Evolutionary conservation across 2,113 vertebrate genomes (phyloP), one percentile per base, ranked within the genome.

Genomic region (Conger conger): DNA sequence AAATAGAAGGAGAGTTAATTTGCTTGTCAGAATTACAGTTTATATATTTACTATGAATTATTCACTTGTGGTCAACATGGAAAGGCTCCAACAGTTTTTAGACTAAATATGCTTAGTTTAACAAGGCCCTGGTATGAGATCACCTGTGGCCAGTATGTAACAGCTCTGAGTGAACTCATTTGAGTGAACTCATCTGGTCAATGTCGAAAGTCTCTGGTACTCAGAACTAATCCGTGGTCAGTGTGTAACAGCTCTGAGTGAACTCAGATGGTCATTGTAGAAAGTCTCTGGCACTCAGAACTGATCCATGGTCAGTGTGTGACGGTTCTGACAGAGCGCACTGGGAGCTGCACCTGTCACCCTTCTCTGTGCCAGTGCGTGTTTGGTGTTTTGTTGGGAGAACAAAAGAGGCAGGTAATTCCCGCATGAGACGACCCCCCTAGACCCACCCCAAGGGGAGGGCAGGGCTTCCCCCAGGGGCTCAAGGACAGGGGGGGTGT

Each of bases 371-470:
- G 79, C 63, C 38, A 80, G 42, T 85, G 54, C 57, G 17, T 73
- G 40, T 63, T 73, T 85, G 50, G 84, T 89, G 81, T 89, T 83
- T 89, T 87, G 81, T 86, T 80, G 77, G 30, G 30, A 82, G 85
- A 90, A 95, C 92, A 95, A 93, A 93, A 89, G 90, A 89, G 85
- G 60, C 84, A 50, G 27, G 18, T 0, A 0, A 4, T 73, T 89
- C 91, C 90, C 90, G 0, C 68, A 89, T 87, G 93, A 92, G 40
- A 0, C 79, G 80, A 85, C 87, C 83, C 84, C 54, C 86, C 86
- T 9, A 84, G 81, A 84, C 89, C 89, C 82, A 91, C 90, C 81
- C 54, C 60, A 27, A 86, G 88, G 90, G 83, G 89, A 91, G 89
- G 81, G 82, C 88, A 83, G 85, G 85, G 9, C 86, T 36, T 20